Base-by-base conservation (phyloP, 2,888 invertebrate genomes). In the Ecliptopera silaceata region DNA sequence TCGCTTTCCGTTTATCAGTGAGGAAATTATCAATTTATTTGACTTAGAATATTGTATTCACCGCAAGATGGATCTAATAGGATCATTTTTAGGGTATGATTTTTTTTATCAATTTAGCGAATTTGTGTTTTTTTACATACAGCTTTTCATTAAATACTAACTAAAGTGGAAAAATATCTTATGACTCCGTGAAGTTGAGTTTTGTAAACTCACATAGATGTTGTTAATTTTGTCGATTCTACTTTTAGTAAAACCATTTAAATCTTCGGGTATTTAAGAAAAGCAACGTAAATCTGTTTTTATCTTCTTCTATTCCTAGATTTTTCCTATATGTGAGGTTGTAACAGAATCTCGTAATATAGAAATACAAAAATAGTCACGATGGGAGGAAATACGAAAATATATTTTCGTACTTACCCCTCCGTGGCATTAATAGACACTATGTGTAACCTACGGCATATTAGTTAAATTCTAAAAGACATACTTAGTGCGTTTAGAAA, bases 401-500 rank as follows among this genome's bases (percentile, higher is more conserved):
- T 13, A 26, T 12, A 1, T 20, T 45, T 59, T 41, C 18, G 36
- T 55, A 49, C 54, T 49, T 55, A 59, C 57, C 59, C 43, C 58
- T 61, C 43, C 59, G 20, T 63, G 60, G 56, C 61, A 63, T 60
- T 52, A 51, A 63, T 64, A 63, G 59, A 63, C 53, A 63, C 55
- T 56, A 63, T 56, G 32, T 58, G 15, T 56, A 58, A 36, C 29
- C 32, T 59, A 61, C 31, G 8, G 34, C 49, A 59, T 48, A 20
- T 15, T 36, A 15, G 8, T 36, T 36, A 36, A 5, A 61, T 51
- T 29, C 44, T 59, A 57, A 42, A 61, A 66, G 56, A 69, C 67
- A 46, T 10, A 69, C 67, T 45, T 10, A 36, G 63, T 55, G 64
- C 39, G 60, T 63, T 81, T 85, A 88, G 67, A 77, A 86, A 44